Percentiles rank a stretch among this genome's conserved stretches.
These are phyloP conservation scores for Drosophila willistoni DNA, from an alignment of 1,140 invertebrate genomes.

Conservation along the genomic window DNA sequence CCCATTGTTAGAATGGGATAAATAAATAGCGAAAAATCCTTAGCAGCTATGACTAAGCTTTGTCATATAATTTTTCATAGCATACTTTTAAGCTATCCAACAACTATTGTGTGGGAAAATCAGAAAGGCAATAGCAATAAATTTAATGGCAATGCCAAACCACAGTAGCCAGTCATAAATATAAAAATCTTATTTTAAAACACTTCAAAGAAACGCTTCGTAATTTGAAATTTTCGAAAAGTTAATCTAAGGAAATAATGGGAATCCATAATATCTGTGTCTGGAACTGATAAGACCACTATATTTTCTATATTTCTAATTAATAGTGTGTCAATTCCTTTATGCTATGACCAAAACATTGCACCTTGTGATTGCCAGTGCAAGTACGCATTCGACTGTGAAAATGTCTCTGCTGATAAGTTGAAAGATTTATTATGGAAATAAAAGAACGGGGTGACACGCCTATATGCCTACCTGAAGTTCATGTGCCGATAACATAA, in stretches of 20 bases:
- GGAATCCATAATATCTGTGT: background rate
- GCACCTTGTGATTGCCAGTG: conserved; percentile 7
- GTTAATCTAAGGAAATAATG: background rate
- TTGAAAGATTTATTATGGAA: background rate
- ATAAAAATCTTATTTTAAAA: conserved; percentile 3
- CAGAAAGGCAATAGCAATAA: conserved; percentile 3
- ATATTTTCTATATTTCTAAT: background rate
- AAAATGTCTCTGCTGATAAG: conserved; percentile 1
- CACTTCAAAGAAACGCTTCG: background rate
- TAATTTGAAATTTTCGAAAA: background rate
- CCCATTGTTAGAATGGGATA: too few relatives aligned
- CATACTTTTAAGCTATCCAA: background rate
- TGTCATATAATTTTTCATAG: background rate
- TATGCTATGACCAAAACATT: background rate
- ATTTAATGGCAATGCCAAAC: background rate
- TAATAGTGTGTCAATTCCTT: background rate
- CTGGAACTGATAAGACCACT: background rate
- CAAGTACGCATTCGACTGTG: background rate
- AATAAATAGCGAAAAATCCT: too few relatives aligned
- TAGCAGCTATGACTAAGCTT: too few relatives aligned
- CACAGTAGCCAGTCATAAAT: conserved; percentile 6
- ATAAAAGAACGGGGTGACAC: conserved; percentile 1
- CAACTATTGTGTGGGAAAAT: background rate
- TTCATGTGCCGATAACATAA: conserved; percentile 26
- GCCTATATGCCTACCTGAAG: background rate